Base-by-base conservation (phyloP, 2,797 vertebrate genomes). In the Danio tinwini region DNA sequence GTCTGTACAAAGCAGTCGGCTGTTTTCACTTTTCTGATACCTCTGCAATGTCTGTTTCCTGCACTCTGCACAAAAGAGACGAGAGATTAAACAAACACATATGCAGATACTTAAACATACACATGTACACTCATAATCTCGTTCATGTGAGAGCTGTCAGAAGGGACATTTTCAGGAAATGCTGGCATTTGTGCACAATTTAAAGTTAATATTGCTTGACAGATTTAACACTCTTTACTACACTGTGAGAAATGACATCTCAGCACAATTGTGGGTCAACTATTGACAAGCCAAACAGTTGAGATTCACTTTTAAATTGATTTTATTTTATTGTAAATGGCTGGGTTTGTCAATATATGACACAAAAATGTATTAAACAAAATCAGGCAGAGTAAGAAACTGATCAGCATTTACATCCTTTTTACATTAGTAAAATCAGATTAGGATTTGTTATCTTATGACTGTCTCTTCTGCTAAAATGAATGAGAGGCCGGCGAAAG, bases 1-100 rank as follows among this genome's bases (percentile, higher is more conserved):
- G 83, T 95, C 94, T 81, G 92, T 83, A 87, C 94, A 96, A 82
- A 94, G 87, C 85, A 99, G 90, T 85, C 93, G 90, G 82, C 92
- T 91, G 74, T 90, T 95, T 75, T 96, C 93, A 13, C 92, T 96
- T 92, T 96, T 98, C 90, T 94, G 95, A 89, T 95, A 99, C 89
- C 94, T 94, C 85, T 97, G 97, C 84, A 99, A 93, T 19, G 91
- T 91, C 79, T 90, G 91, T 76, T 83, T 87, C 85, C 92, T 94
- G 82, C 93, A 90, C 69, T 94, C 93, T 97, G 93, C 88, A 73
- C 86, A 47, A 55, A 75, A 14, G 73, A 40, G 40, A 81, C 19
- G 68, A 19, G 13, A 47, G 72, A 39, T 64, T 75, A 67, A 59
- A 63, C 17, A 78, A 17, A 40, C 37, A 58, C 70, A 73, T 6